Evolutionary conservation across 2,113 vertebrate species (phyloP).

Genomic region (Alethe castanea): DNA sequence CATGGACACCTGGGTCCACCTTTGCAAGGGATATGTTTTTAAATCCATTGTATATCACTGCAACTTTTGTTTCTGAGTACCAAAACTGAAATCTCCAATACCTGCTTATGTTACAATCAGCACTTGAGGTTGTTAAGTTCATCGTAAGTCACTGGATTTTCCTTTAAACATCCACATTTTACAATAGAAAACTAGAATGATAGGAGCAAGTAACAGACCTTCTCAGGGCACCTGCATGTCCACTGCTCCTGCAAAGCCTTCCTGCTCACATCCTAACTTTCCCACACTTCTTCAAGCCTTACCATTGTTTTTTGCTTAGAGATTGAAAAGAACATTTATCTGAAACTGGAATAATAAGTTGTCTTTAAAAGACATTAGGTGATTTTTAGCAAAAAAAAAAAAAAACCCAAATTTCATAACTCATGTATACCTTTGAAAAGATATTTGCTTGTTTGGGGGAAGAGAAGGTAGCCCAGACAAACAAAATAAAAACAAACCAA

Average conservation of each 20-base stretch:
- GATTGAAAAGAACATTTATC: neutral
- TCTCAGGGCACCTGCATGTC: neutral
- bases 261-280: neutral
- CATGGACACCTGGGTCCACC: neutral
- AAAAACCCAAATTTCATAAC: neutral
- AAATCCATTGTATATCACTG: neutral
- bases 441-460: neutral
- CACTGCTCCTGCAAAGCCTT: neutral
- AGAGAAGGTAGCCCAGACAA: neutral
- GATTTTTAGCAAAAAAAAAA: neutral
- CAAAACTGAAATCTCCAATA: neutral
- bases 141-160: fast-evolving
- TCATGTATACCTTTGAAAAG: neutral
- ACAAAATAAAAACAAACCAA: too few relatives aligned
- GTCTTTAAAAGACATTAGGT: neutral
- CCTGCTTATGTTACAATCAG: neutral
- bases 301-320: neutral
- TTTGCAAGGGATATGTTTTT: neutral
- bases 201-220: neutral
- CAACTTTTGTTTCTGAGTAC: neutral
- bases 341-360: neutral
- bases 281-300: neutral
- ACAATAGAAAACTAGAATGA: neutral
- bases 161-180: neutral
- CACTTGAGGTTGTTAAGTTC: neutral